Evolutionary conservation across 2,888 invertebrate species (phyloP).

Genomic region (Isotomurus palustris): DNA sequence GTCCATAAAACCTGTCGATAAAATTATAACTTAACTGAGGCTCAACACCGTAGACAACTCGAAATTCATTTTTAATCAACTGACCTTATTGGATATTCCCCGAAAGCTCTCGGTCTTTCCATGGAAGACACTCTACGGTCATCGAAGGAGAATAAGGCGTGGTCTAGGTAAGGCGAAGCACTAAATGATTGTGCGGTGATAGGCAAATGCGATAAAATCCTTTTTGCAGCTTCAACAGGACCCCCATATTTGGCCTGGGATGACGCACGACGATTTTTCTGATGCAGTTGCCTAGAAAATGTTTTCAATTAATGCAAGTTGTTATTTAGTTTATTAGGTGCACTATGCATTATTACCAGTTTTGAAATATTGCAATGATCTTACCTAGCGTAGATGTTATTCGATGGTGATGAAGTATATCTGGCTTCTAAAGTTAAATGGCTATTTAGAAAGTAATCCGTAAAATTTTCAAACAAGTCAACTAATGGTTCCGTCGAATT

Average conservation of each 20-base stretch:
- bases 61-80: neutral
- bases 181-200: slow-evolving; percentile 92
- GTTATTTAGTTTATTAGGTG: no score
- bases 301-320: neutral
- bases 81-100: slow-evolving; percentile 89
- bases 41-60: neutral
- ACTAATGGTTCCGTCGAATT: slow-evolving; percentile 82
- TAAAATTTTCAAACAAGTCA: slow-evolving; percentile 81
- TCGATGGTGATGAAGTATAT: slow-evolving; percentile 85
- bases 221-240: slow-evolving; percentile 78
- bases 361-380: slow-evolving; percentile 5
- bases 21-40: no score
- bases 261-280: slow-evolving; percentile 81
- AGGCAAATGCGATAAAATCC: slow-evolving; percentile 83
- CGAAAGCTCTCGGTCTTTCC: slow-evolving; percentile 90
- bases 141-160: slow-evolving; percentile 87
- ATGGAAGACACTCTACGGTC: slow-evolving; percentile 93
- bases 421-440: slow-evolving; percentile 75
- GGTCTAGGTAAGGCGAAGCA: slow-evolving; percentile 86
- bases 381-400: slow-evolving; percentile 73
- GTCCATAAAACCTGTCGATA: slow-evolving; percentile 70
- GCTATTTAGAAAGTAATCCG: slow-evolving; percentile 87
- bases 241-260: slow-evolving; percentile 87
- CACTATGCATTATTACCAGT: neutral
- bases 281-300: slow-evolving; percentile 55